Evolutionary conservation across 2,113 vertebrate genomes (phyloP).

Genomic region (Isurus oxyrinchus): DNA sequence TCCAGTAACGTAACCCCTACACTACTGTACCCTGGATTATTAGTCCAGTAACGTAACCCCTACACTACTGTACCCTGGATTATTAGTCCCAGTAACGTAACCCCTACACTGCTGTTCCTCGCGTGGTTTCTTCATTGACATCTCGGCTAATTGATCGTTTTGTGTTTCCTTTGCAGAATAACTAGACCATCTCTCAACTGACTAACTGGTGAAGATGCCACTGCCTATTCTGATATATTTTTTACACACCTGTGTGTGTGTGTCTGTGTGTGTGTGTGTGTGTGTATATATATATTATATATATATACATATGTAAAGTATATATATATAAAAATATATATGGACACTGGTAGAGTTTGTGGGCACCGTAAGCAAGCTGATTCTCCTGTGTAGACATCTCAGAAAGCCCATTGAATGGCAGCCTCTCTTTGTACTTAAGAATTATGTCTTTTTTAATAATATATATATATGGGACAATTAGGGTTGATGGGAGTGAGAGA

Average conservation of each 20-base stretch:
- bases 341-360: not conserved
- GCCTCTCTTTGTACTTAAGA: not conserved
- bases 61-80: too few relatives aligned
- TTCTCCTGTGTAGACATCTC: not conserved
- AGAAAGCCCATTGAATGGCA: not conserved
- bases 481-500: not conserved
- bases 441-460: not conserved
- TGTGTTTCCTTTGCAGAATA: not conserved
- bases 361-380: not conserved
- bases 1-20: not conserved
- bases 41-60: too few relatives aligned
- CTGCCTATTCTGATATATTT: not conserved
- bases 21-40: not conserved
- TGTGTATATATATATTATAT: too few relatives aligned
- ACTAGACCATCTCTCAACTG: not conserved
- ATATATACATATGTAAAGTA: too few relatives aligned
- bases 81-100: too few relatives aligned
- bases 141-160: not conserved
- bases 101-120: too few relatives aligned
- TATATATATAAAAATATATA: not conserved
- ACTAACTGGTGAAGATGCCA: not conserved
- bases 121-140: accelerated
- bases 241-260: too few relatives aligned
- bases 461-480: not conserved
- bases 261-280: too few relatives aligned